A percentile compares a stretch with the other conserved stretches of the same genome.
Conservation (phyloP, 2,888 invertebrate species). For the Camponotus fellah region DNA sequence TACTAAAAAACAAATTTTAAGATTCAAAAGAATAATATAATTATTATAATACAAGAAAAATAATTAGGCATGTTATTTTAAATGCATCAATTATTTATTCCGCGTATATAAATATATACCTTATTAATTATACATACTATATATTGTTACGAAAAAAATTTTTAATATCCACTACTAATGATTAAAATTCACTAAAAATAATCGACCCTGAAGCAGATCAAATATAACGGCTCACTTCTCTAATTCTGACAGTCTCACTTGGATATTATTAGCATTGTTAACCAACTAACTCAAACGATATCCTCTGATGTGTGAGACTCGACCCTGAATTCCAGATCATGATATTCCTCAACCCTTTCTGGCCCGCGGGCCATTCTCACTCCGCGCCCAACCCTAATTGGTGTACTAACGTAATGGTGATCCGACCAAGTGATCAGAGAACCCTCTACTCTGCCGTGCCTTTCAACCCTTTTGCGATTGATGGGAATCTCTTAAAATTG, state of each 20-base stretch:
- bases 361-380: conserved; percentile 76
- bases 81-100: background rate
- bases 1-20: background rate
- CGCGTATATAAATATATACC: background rate
- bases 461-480: conserved; percentile 74
- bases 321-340: conserved; percentile 75
- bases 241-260: conserved; percentile 70
- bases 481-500: conserved; percentile 68
- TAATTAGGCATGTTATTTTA: background rate
- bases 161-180: background rate
- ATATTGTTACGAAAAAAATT: background rate
- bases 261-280: conserved; percentile 85
- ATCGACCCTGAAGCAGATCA: conserved; percentile 51
- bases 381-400: conserved; percentile 78
- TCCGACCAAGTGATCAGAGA: conserved; percentile 78
- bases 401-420: conserved; percentile 78
- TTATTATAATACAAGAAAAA: background rate
- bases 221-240: conserved; percentile 69
- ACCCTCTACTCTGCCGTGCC: conserved; percentile 69
- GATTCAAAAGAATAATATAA: background rate
- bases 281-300: conserved; percentile 81
- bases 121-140: background rate
- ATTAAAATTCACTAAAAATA: conserved; percentile 31
- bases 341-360: conserved; percentile 75
- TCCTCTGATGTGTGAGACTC: conserved; percentile 77